Percentiles rank a stretch among this genome's conserved stretches.
phyloP scores from a whole-genome alignment of 1,140 invertebrate species.

The Cyrtorhinus lividipennis region DNA sequence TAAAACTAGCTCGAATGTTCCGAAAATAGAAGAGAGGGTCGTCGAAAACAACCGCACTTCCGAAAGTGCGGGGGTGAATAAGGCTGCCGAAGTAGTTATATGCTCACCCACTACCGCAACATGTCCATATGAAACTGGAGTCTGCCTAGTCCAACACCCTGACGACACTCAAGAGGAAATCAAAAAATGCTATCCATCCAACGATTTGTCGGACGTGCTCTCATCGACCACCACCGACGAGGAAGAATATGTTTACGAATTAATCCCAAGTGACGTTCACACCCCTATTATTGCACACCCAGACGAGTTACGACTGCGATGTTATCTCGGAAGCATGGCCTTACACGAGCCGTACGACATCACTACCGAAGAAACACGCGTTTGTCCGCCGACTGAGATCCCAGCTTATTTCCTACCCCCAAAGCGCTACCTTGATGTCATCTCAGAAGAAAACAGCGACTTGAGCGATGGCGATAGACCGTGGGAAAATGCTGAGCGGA shows the following conservation, averaged over 20 bases:
- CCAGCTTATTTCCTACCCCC: slow-evolving; percentile 19
- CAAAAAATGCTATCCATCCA: background rate
- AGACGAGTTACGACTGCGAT: slow-evolving; percentile 15
- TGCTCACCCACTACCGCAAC: too few species aligned
- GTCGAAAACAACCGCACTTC: too few species aligned
- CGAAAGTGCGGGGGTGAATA: too few species aligned
- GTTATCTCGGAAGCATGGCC: slow-evolving; percentile 17
- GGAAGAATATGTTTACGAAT: background rate
- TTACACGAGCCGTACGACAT: background rate
- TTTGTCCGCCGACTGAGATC: slow-evolving; percentile 1
- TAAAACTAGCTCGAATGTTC: background rate
- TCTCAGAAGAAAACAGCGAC: slow-evolving; percentile 27
- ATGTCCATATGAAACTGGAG: background rate
- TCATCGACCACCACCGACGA: background rate
- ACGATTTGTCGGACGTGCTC: background rate
- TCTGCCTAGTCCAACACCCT: background rate
- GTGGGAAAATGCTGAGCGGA: slow-evolving; percentile 21
- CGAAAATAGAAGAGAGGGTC: too few species aligned
- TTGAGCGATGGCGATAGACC: slow-evolving; percentile 23
- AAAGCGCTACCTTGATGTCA: slow-evolving; percentile 26
- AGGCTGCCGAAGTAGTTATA: background rate
- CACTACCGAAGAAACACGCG: background rate
- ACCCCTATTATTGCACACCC: slow-evolving; percentile 14
- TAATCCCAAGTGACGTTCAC: background rate
- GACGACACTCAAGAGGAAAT: background rate